Conservation (phyloP, 2,888 invertebrate species). For the Oxyteleia sp. region DNA sequence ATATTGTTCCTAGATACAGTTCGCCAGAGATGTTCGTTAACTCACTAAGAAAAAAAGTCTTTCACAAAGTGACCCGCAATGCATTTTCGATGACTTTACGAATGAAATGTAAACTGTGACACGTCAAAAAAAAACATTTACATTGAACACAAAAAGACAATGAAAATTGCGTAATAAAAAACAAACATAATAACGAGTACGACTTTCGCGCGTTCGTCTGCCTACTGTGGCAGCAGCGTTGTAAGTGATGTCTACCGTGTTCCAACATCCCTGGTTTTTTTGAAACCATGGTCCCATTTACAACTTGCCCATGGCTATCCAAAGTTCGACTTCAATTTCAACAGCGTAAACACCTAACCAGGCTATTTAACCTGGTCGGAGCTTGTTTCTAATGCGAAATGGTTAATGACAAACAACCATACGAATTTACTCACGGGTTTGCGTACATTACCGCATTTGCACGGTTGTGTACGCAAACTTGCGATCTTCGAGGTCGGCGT, state of each 20-base stretch:
- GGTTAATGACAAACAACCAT: conserved; percentile 39
- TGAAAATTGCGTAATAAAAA: no score
- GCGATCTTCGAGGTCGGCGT: conserved; percentile 13
- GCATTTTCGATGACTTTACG: no score
- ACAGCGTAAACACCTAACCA: not conserved
- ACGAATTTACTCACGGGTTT: conserved; percentile 44
- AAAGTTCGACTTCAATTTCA: conserved; percentile 7
- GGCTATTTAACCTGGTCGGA: not conserved
- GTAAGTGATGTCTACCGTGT: no score
- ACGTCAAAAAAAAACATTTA: no score
- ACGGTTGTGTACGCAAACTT: conserved; percentile 10
- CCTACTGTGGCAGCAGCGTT: no score
- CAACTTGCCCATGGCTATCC: conserved; percentile 34
- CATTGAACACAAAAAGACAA: no score
- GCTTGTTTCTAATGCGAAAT: not conserved
- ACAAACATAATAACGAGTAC: conserved; percentile 16
- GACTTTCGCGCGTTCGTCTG: not conserved
- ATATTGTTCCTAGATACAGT: conserved; percentile 18
- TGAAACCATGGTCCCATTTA: not conserved
- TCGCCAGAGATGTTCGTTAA: no score
- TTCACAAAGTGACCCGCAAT: no score
- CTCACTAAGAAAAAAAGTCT: no score
- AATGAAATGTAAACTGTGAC: no score
- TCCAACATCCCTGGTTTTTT: no score
- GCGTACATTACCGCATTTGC: conserved; percentile 2